phyloP scores from a whole-genome alignment of 2,113 vertebrate species.

The Piliocolobus tephrosceles region DNA sequence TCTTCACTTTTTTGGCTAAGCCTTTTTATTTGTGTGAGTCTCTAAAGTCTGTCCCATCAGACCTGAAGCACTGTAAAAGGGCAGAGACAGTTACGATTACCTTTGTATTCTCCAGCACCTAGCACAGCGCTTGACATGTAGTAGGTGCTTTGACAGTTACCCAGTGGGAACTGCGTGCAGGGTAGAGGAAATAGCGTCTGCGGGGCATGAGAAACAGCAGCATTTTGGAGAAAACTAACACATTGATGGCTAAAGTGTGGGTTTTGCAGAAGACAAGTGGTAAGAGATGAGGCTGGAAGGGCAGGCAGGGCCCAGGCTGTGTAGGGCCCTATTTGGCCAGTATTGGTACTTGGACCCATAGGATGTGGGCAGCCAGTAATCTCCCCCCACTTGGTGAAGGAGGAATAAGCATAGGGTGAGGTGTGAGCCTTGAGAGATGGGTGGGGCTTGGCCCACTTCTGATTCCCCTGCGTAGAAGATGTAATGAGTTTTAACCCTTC shows the following conservation, averaged over 20 bases:
- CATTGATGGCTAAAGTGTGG: background rate
- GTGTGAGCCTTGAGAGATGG: background rate
- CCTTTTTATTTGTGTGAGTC: background rate
- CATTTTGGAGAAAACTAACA: background rate
- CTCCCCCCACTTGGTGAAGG: accelerated
- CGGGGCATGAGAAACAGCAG: accelerated
- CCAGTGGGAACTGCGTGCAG: too few species aligned
- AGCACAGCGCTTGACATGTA: too few species aligned
- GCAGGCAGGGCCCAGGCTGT: background rate
- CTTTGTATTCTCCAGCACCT: background rate
- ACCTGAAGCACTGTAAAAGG: background rate
- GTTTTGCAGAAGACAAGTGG: background rate
- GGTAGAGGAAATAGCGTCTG: background rate
- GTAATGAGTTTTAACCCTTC: background rate
- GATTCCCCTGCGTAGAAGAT: accelerated
- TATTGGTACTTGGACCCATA: background rate
- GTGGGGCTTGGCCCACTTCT: background rate
- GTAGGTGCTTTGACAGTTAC: background rate
- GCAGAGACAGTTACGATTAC: background rate
- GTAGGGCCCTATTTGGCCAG: too few species aligned
- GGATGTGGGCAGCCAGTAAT: accelerated
- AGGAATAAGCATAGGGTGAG: background rate
- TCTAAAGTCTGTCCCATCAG: background rate
- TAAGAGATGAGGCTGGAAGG: background rate
- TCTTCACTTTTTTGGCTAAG: background rate